Percentiles rank a stretch among this genome's conserved stretches.
phyloP scores from a whole-genome alignment of 1,140 invertebrate genomes.

The Atta cephalotes region DNA sequence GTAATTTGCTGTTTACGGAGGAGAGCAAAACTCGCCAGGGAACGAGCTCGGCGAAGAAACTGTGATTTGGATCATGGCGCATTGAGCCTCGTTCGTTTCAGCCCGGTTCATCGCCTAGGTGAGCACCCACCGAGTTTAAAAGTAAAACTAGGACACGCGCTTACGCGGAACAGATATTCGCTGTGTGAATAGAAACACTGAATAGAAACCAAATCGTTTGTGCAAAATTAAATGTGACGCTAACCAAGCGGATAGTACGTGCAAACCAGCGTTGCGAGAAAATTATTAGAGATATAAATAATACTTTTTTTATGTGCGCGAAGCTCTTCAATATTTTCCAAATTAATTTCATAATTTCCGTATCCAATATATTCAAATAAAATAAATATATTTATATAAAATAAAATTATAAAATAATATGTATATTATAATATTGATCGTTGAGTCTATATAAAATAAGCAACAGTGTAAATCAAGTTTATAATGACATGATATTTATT shows the following conservation, averaged over 20 bases:
- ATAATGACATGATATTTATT: neutral
- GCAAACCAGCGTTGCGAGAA: neutral
- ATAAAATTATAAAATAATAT: neutral
- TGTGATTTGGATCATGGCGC: slow-evolving; percentile 93
- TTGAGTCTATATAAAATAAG: neutral
- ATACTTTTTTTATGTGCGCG: neutral
- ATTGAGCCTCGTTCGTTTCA: slow-evolving; percentile 92
- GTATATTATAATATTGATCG: neutral
- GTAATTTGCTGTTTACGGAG: slow-evolving; percentile 95
- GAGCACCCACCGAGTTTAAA: slow-evolving; percentile 43
- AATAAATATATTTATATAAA: neutral
- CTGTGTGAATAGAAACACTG: slow-evolving; percentile 37
- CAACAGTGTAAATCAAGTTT: neutral
- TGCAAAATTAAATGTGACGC: slow-evolving; percentile 27
- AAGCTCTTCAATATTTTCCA: neutral
- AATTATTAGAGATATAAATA: neutral
- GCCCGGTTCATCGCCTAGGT: slow-evolving; percentile 91
- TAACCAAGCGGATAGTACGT: neutral
- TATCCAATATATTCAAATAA: neutral
- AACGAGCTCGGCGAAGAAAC: slow-evolving; percentile 91
- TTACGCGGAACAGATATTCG: slow-evolving; percentile 27
- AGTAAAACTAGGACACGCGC: slow-evolving; percentile 51
- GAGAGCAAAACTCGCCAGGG: slow-evolving; percentile 93
- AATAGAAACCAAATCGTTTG: slow-evolving; percentile 35
- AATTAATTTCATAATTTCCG: neutral